Evolutionary conservation across 2,113 vertebrate species (phyloP).

Genomic region (Oenanthe melanoleuca): DNA sequence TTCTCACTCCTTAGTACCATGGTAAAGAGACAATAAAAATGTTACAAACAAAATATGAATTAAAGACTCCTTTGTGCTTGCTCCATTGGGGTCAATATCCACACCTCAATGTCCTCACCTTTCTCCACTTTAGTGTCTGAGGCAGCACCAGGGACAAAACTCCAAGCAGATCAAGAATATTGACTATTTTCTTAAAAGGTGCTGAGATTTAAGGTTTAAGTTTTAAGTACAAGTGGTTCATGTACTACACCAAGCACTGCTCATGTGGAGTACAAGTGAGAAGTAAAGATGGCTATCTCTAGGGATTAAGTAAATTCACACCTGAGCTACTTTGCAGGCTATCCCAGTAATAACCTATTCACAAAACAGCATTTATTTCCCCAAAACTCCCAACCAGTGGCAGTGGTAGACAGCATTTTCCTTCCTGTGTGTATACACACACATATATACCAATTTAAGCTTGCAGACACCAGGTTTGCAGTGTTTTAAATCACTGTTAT

Average conservation of each 20-base stretch:
- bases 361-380: neutral
- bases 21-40: neutral
- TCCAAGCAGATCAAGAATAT: neutral
- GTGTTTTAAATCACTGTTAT: neutral
- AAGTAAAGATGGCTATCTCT: neutral
- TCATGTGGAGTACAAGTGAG: neutral
- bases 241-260: neutral
- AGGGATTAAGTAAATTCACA: neutral
- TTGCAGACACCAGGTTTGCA: neutral
- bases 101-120: neutral
- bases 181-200: neutral
- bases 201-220: neutral
- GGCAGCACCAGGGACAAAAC: neutral
- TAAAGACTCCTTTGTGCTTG: neutral
- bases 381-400: neutral
- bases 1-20: accelerated
- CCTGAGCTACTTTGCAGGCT: neutral
- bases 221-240: neutral
- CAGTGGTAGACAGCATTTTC: neutral
- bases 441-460: neutral
- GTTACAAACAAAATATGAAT: neutral
- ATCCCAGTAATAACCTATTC: neutral
- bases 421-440: neutral
- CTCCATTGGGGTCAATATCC: neutral
- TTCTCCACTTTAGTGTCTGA: neutral